Conservation (phyloP, 30 jellyfish, hydroid and myxozoan genomes). For the Aurelia coerulea region DNA sequence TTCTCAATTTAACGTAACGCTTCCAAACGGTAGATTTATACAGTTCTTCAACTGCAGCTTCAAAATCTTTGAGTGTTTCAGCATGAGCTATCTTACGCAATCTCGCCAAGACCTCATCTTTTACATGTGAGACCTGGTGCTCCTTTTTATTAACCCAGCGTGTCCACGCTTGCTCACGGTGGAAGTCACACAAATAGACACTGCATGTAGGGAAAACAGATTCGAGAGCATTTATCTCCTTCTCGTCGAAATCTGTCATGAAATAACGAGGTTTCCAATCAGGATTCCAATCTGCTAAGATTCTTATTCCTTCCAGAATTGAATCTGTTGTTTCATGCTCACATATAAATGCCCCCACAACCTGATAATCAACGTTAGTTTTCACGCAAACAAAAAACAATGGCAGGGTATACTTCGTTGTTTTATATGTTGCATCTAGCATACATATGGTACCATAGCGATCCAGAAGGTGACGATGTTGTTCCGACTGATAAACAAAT, state of each 20-base stretch:
- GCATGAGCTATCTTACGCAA: conserved; percentile 29
- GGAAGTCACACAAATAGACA: not conserved
- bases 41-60: conserved; percentile 20
- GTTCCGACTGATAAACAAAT: conserved; percentile 26
- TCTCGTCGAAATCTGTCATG: no score
- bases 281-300: no score
- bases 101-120: conserved; percentile 24
- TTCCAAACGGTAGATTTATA: conserved; percentile 22
- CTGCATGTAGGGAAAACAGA: not conserved
- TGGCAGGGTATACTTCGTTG: conserved; percentile 50
- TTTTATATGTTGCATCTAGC: conserved; percentile 55
- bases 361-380: conserved; percentile 44
- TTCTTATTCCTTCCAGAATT: no score
- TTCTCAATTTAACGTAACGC: not conserved
- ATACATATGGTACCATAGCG: conserved; percentile 36
- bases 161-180: no score
- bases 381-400: conserved; percentile 35
- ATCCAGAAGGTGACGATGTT: conserved; percentile 21
- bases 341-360: conserved; percentile 30
- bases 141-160: not conserved
- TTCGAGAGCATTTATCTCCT: no score
- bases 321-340: not conserved
- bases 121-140: conserved; percentile 1
- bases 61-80: not conserved
- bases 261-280: no score